Evolutionary conservation across 2,113 vertebrate species (phyloP).

Genomic region (Gracilinanus agilis): DNA sequence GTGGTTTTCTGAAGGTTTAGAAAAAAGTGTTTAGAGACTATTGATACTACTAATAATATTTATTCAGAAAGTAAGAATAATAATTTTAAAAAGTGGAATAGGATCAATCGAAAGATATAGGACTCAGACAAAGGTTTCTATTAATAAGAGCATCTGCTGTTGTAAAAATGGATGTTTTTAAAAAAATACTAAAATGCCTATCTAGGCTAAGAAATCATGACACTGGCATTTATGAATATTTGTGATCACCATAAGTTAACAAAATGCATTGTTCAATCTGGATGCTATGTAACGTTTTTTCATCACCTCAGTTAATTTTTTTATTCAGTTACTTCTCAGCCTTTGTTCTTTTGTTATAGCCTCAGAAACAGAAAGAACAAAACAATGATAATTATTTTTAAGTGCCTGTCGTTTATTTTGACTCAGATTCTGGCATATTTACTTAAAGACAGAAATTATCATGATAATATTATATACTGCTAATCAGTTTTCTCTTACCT

Average conservation of each 20-base stretch:
- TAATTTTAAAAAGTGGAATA: not conserved
- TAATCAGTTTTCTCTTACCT: not conserved
- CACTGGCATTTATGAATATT: not conserved
- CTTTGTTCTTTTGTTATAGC: constrained; percentile 31
- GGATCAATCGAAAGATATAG: not conserved
- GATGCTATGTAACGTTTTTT: not conserved
- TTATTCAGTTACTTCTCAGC: constrained; percentile 22
- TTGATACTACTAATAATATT: not conserved
- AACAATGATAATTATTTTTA: constrained; percentile 16
- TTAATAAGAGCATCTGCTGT: not conserved
- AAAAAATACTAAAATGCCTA: not conserved
- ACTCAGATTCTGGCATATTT: constrained; percentile 45
- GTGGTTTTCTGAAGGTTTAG: not conserved
- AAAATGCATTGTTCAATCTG: constrained; percentile 9
- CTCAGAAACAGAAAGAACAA: constrained; percentile 22
- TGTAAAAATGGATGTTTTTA: not conserved
- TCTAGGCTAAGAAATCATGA: constrained; percentile 21
- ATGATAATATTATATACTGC: not conserved
- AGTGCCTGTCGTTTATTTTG: not conserved
- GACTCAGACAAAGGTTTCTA: not conserved
- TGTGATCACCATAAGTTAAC: not conserved
- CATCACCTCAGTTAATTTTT: constrained; percentile 31
- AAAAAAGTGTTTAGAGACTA: not conserved
- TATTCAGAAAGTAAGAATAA: constrained; percentile 8
- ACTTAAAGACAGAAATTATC: not conserved